Conservation (phyloP, 2,888 invertebrate species). For the Poecilobothrus nobilitatus region DNA sequence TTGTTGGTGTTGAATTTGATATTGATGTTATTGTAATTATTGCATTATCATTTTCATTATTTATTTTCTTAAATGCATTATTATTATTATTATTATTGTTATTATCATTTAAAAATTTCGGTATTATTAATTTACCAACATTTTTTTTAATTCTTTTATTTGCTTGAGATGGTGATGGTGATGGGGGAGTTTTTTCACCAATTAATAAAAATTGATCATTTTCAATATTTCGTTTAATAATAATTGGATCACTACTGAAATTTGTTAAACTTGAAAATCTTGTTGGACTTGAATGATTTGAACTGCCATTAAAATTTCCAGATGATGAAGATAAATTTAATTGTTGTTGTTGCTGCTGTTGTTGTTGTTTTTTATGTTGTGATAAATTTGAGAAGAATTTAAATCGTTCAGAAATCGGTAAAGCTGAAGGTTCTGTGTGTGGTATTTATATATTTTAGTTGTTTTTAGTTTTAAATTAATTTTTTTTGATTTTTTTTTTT, state of each 20-base stretch:
- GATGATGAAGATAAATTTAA: slow-evolving; percentile 25
- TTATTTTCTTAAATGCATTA: neutral
- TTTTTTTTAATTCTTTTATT: slow-evolving; percentile 33
- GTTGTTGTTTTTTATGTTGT: slow-evolving; percentile 20
- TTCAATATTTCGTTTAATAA: slow-evolving; percentile 13
- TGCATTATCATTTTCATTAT: neutral
- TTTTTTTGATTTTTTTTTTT: neutral
- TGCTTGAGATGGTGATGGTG: slow-evolving; percentile 24
- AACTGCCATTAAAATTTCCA: slow-evolving; percentile 2
- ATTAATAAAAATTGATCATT: slow-evolving; percentile 12
- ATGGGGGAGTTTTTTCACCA: slow-evolving; percentile 19
- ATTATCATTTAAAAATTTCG: slow-evolving; percentile 34
- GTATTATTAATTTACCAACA: slow-evolving; percentile 37
- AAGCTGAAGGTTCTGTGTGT: slow-evolving; percentile 38
- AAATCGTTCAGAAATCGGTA: slow-evolving; percentile 39
- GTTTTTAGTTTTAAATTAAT: neutral
- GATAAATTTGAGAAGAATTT: slow-evolving; percentile 40
- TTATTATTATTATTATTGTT: slow-evolving; percentile 27
- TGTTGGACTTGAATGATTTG: slow-evolving; percentile 14
- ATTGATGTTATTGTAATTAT: slow-evolving; percentile 14
- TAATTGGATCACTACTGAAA: slow-evolving; percentile 18
- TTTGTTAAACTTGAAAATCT: slow-evolving; percentile 20
- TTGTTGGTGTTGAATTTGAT: slow-evolving; percentile 19
- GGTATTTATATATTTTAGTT: neutral
- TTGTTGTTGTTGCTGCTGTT: slow-evolving; percentile 25